Evolutionary conservation across 2,888 invertebrate species (phyloP), one percentile per base, ranked within the genome.

Genomic region (Pemphredon lugubris): DNA sequence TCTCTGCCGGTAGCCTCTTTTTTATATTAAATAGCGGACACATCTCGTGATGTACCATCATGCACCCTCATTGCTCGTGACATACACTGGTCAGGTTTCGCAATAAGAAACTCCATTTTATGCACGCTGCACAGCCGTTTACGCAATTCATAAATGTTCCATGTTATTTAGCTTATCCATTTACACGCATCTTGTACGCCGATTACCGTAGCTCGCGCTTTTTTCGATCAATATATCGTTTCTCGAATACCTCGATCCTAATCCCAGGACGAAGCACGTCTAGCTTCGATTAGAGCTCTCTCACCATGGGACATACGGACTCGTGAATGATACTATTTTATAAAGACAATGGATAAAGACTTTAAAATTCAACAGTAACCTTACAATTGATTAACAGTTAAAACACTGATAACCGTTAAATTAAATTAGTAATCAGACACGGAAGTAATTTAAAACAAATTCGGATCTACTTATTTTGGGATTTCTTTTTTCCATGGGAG

Each of bases 121-220:
- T 88, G 89, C 89, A 89, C 88, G 88, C 84, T 88, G 88, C 89
- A 89, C 88, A 85, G 86, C 85, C 86, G 88, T 89, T 86, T 81
- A 85, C 84, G 88, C 88, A 87, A 88, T 84, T 88, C 85, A 86
- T 88, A 84, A 86, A 86, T 89, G 88, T 89, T 88, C 83, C 86
- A 85, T 88, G 87, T 88, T 86, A 86, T 86, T 83, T 85, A 84
- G 83, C 82, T 83, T 82, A 66, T 78, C 59, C 81, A 79, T 71
- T 78, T 84, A 84, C 86, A 86, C 82, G 87, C 87, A 88, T 86
- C 81, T 82, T 85, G 81, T 83, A 84, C 75, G 84, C 83, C 81
- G 77, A 80, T 82, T 76, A 78, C 34, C 69, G 78, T 81, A 83
- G 76, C 80, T 84, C 84, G 86, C 77, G 85, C 87, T 87, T 86